Conservation (phyloP, 1,140 invertebrate genomes). For the Drosophila teissieri region DNA sequence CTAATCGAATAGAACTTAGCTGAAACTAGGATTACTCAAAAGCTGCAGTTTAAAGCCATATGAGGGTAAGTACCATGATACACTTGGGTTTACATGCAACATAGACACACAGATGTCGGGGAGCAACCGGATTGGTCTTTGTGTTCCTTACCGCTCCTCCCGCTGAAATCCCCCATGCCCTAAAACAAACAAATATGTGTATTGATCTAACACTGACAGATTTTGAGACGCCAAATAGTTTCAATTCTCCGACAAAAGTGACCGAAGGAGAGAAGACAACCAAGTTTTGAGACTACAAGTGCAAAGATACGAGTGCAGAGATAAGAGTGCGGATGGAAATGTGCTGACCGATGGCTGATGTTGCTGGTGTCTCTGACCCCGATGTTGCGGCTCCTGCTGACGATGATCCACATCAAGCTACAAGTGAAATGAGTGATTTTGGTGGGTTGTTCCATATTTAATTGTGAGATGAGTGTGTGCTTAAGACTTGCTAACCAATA, state of each 20-base stretch:
- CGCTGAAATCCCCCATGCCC: constrained; percentile 5
- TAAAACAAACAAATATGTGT: constrained; percentile 9
- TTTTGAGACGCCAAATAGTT: constrained; percentile 27
- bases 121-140: background rate
- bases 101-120: constrained; percentile 11
- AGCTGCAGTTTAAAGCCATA: constrained; percentile 25
- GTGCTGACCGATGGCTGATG: constrained; percentile 36
- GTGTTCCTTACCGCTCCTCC: constrained; percentile 19
- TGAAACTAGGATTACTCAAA: constrained; percentile 2
- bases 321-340: constrained; percentile 5
- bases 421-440: constrained; percentile 34
- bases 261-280: constrained; percentile 13
- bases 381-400: constrained; percentile 24
- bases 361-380: constrained; percentile 13
- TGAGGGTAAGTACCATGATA: background rate
- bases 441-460: constrained; percentile 2
- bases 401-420: constrained; percentile 37
- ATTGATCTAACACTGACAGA: constrained; percentile 20
- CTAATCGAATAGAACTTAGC: background rate
- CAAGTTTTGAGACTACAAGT: constrained; percentile 14
- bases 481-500: constrained; percentile 65
- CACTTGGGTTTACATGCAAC: constrained; percentile 6
- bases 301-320: background rate
- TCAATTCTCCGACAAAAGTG: constrained; percentile 8
- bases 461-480: constrained; percentile 4